Base-by-base conservation (phyloP, 2,113 vertebrate genomes). In the Sciurus niger region DNA sequence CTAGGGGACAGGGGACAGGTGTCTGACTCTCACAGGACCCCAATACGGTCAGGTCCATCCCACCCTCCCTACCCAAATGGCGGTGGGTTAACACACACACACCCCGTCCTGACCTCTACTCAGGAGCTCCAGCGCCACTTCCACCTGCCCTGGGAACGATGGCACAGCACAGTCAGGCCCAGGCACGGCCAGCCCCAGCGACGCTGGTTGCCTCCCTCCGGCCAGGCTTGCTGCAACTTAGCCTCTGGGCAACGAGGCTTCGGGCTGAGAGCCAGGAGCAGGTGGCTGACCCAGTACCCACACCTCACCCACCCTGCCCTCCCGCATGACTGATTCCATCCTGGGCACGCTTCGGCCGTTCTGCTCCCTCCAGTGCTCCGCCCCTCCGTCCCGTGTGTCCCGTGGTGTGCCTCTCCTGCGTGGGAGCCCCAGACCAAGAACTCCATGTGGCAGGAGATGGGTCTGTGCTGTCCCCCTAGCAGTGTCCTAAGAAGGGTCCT, bases 331-430 rank as follows among this genome's bases (percentile, higher is more conserved):
- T 30, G 40, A 25, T 10, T 55, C 77, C 32, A n/a, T 6, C 40
- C 65, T 20, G 34, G 4, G 43, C 9, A 5, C 17, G 74, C 4
- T 1, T 6, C 6, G 8, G 60, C 40, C 40, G 40, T 22, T 22
- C 60, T 22, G 37, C 77, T 51, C 30, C n/a, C 32, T 30, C 11
- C 1, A 58, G 4, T 24, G 48, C 22, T n/a, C 77, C n/a, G 58
- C 72, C 18, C 68, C 6, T 11, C 5, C 8, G 2, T 6, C 34
- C 20, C 20, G 32, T 12, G 22, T n/a, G 58, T 17, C 43, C 67
- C 48, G 3, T 0, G 1, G 40, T 40, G 25, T 2, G 4, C n/a
- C 32, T 70, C 84, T 72, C 18, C 6, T 2, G 3, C 10, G 2
- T 8, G 22, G n/a, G 9, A 73, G 53, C 65, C 82, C 9, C 40